These are phyloP conservation scores for Papilio polyxenes DNA, from an alignment of 1,140 invertebrate genomes.

Conservation along the genomic window DNA sequence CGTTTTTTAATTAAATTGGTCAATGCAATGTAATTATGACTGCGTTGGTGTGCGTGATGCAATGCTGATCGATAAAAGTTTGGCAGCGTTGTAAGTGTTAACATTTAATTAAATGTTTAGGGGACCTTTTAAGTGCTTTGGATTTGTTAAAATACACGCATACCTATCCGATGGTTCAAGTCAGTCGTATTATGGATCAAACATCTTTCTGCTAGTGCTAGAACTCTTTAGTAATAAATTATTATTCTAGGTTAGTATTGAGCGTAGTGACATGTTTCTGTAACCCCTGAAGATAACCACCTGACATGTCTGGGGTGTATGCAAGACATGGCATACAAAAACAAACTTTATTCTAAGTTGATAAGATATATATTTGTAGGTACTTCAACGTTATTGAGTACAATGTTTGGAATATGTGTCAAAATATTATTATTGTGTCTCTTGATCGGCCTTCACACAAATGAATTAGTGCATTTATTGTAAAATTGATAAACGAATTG, in stretches of 20 bases:
- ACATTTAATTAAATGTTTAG: not conserved
- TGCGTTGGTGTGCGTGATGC: not conserved
- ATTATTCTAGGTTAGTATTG: not conserved
- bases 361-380: not conserved
- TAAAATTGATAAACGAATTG: not conserved
- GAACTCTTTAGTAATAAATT: not conserved
- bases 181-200: not conserved
- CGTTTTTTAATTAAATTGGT: constrained; percentile 6
- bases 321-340: not conserved
- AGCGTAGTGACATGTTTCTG: constrained; percentile 24
- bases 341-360: not conserved
- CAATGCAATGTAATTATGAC: constrained; percentile 8
- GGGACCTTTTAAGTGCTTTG: not conserved
- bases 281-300: constrained; percentile 32
- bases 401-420: not conserved
- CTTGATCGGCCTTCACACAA: not conserved
- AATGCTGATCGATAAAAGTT: not conserved
- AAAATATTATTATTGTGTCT: constrained; percentile 22
- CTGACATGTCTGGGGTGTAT: constrained; percentile 9
- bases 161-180: not conserved
- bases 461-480: too few species aligned
- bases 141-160: too few species aligned
- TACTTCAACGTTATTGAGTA: not conserved
- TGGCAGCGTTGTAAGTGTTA: not conserved
- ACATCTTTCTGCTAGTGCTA: not conserved